Conservation (phyloP, 2,797 vertebrate genomes). For the Coendou prehensilis region DNA sequence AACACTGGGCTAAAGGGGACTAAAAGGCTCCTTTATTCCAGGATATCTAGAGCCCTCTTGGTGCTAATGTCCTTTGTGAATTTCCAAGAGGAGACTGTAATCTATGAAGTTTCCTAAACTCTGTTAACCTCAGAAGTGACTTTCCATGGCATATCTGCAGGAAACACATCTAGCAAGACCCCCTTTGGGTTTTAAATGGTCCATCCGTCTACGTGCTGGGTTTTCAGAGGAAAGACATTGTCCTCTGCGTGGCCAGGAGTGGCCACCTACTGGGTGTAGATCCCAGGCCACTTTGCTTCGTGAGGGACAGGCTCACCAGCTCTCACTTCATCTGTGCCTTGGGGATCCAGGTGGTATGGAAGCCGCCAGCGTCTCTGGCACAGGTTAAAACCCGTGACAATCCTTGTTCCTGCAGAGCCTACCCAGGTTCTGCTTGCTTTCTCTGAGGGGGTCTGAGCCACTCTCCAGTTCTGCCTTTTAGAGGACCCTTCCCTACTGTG, state of each 20-base stretch:
- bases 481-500: not conserved
- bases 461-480: not conserved
- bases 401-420: not conserved
- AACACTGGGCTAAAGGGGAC: not conserved
- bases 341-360: not conserved
- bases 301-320: not conserved
- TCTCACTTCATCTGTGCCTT: constrained; percentile 11
- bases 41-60: not conserved
- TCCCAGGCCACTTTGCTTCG: not conserved
- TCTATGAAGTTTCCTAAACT: not conserved
- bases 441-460: not conserved
- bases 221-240: not conserved
- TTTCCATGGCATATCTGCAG: not conserved
- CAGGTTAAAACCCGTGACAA: not conserved
- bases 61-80: not conserved
- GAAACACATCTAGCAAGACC: not conserved
- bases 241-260: not conserved
- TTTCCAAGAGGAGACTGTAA: not conserved
- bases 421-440: not conserved
- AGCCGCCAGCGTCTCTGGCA: not conserved
- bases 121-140: not conserved
- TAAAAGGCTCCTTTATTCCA: not conserved
- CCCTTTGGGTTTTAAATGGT: not conserved
- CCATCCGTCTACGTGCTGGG: not conserved
- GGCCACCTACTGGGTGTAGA: not conserved